Evolutionary conservation across 2,113 vertebrate genomes (phyloP).

Genomic region (Dasyornis broadbenti): DNA sequence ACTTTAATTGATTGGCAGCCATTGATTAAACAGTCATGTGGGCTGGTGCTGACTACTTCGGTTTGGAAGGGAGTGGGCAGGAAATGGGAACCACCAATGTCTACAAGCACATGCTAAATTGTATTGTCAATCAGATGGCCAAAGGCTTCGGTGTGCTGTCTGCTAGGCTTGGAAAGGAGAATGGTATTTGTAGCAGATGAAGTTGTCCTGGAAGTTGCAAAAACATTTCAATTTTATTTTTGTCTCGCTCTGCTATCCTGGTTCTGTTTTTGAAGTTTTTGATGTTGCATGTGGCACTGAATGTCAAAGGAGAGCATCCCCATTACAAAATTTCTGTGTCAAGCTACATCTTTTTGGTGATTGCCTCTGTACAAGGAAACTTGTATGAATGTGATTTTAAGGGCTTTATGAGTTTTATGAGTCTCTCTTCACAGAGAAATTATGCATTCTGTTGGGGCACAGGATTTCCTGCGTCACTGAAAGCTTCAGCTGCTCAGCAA

Average conservation of each 20-base stretch:
- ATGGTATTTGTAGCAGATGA: neutral
- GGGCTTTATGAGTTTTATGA: neutral
- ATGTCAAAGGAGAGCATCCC: neutral
- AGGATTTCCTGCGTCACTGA: neutral
- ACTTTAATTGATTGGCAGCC: neutral
- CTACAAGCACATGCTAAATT: neutral
- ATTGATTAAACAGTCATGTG: neutral
- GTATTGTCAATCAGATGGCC: neutral
- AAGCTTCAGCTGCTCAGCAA: neutral
- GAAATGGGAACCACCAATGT: neutral
- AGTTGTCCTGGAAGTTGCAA: neutral
- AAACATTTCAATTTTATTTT: neutral
- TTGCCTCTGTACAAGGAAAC: neutral
- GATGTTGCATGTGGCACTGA: neutral
- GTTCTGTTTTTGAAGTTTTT: neutral
- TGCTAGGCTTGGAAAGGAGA: neutral
- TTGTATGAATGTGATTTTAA: neutral
- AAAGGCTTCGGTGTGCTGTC: neutral
- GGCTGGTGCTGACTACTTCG: neutral
- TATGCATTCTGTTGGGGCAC: neutral
- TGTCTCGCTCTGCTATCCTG: neutral
- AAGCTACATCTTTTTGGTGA: neutral
- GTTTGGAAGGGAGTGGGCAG: neutral
- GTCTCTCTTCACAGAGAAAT: neutral
- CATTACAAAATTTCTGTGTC: neutral